These are phyloP conservation scores for Cromileptes altivelis DNA, from an alignment of 2,113 vertebrate species.

Conservation along the genomic window DNA sequence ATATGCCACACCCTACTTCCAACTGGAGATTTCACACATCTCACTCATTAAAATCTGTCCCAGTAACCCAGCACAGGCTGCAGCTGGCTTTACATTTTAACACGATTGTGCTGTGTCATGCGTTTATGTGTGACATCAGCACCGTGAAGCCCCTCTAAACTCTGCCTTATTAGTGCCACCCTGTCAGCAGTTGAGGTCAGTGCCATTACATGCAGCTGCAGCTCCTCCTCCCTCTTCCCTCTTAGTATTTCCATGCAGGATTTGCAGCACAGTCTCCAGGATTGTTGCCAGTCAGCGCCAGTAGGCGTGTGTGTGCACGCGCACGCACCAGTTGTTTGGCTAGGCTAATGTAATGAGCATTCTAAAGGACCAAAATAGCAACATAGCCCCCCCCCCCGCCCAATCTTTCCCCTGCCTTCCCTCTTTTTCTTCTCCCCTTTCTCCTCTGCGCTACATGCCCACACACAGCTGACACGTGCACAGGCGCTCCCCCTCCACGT, in stretches of 20 bases:
- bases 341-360: slow-evolving; percentile 74
- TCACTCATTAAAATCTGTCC: slow-evolving; percentile 32
- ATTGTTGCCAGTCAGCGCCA: slow-evolving; percentile 44
- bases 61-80: slow-evolving; percentile 25
- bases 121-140: slow-evolving; percentile 26
- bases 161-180: slow-evolving; percentile 29
- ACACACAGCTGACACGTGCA: slow-evolving; percentile 49
- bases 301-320: slow-evolving; percentile 28
- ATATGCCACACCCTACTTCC: not conserved
- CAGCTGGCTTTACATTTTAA: not conserved
- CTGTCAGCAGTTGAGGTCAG: slow-evolving; percentile 27
- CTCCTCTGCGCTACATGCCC: slow-evolving; percentile 45
- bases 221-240: slow-evolving; percentile 12
- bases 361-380: slow-evolving; percentile 73
- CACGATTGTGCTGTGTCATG: slow-evolving; percentile 27
- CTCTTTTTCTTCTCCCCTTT: slow-evolving; percentile 10
- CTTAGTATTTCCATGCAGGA: slow-evolving; percentile 24
- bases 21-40: slow-evolving; percentile 23
- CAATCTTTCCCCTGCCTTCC: slow-evolving; percentile 7
- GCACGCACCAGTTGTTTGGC: slow-evolving; percentile 63
- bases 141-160: slow-evolving; percentile 10
- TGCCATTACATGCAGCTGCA: slow-evolving; percentile 35
- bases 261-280: slow-evolving; percentile 50
- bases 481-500: not conserved
- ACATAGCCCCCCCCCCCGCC: not conserved